Base-by-base conservation (phyloP, 2,888 invertebrate species). In the Dioctria rufipes region DNA sequence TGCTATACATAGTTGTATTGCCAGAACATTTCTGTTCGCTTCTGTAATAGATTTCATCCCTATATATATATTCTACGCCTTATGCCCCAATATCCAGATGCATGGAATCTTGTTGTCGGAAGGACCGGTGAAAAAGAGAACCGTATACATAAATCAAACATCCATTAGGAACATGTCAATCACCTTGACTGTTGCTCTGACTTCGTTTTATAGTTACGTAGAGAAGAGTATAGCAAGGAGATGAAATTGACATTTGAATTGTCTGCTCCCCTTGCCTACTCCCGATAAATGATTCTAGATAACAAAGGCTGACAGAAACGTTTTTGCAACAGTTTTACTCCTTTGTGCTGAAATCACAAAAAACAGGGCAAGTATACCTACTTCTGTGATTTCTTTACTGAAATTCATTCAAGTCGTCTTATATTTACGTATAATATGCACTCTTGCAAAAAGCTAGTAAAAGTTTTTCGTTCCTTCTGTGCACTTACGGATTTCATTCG, bases 111-210 rank as follows among this genome's bases (percentile, higher is more conserved):
- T 63, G 3, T 4, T 37, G 13, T 63, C 6, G 6, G 63, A 8
- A 13, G 6, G 43, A 25, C 46, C 4, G n/a, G 6, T 66, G 46
- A 66, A 43, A 65, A 25, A 58, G 42, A 49, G 46, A 66, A 71
- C 67, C 46, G 66, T 67, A 51, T 77, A 80, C 82, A 82, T 82
- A 82, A 82, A 82, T 82, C 82, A 82, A 75, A 63, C 75, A 78
- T 78, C 82, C 82, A 82, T 82, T 82, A 82, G 78, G 78, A 65
- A 78, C 51, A 71, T 80, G 80, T 82, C 82, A 82, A 82, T 82
- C 82, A 63, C 77, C 11, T 63, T 63, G 42, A 58, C 54, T 73
- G 73, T 73, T 73, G 73, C 77, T 77, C 63, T 63, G 63, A 40
- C 11, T 54, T 54, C 11, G 54, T 46, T 9, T 9, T 46, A 46